A percentile compares a stretch with the other conserved stretches of the same genome.
Evolutionary conservation across 2,797 vertebrate genomes (phyloP).

Genomic region (Myotis pilosus): DNA sequence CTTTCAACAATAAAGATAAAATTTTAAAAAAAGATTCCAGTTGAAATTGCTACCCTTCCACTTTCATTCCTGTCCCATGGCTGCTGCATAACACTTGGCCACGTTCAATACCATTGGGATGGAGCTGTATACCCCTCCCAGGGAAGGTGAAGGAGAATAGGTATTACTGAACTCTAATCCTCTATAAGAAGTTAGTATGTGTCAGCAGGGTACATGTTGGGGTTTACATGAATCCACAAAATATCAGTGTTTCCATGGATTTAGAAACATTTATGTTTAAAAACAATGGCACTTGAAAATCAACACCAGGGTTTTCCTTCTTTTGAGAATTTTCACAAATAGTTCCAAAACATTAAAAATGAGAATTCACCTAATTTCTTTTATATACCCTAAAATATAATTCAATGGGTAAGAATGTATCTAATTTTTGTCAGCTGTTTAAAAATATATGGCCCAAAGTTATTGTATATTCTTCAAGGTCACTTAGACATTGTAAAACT

Average conservation of each 20-base stretch:
- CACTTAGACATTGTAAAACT: slow-evolving; percentile 9
- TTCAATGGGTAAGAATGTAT: not conserved
- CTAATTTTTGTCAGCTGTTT: not conserved
- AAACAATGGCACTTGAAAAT: not conserved
- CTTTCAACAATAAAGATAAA: no score
- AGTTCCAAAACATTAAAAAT: not conserved
- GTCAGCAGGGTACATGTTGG: not conserved
- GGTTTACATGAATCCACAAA: not conserved
- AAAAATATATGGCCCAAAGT: not conserved
- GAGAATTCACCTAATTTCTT: not conserved
- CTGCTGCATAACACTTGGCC: not conserved
- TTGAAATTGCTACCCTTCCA: not conserved
- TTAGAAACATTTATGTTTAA: not conserved
- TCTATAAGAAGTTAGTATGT: not conserved
- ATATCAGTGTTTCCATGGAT: not conserved
- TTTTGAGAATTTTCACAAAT: not conserved
- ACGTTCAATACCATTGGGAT: not conserved
- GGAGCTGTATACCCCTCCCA: not conserved
- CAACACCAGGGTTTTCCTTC: not conserved
- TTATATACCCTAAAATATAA: not conserved
- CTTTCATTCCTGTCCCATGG: not conserved
- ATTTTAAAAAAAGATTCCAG: not conserved
- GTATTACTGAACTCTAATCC: not conserved
- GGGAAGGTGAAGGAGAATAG: not conserved
- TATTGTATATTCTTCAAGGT: not conserved